Evolutionary conservation across 2,888 invertebrate genomes (phyloP).

Genomic region (Ornithoptera priamus): DNA sequence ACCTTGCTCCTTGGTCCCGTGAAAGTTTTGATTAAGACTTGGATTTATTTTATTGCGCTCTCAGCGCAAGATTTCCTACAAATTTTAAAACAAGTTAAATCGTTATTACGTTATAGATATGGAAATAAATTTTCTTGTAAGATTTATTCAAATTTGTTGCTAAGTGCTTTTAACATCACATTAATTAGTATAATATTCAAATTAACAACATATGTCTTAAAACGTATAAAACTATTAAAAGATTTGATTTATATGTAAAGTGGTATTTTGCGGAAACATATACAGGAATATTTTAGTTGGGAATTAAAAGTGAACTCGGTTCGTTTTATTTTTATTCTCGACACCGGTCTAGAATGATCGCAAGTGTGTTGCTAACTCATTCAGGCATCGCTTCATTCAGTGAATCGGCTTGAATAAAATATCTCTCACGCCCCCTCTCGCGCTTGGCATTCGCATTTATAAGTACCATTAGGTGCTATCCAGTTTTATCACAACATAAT

Average conservation of each 20-base stretch:
- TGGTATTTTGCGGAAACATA: neutral
- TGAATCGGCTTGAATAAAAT: conserved; percentile 31
- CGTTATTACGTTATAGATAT: neutral
- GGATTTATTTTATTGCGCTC: conserved; percentile 16
- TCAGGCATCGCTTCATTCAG: conserved; percentile 30
- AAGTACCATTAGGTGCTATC: conserved; percentile 36
- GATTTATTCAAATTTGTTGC: neutral
- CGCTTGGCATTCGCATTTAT: conserved; percentile 25
- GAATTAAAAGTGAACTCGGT: neutral
- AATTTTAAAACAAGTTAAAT: neutral
- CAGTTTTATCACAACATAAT: conserved; percentile 37
- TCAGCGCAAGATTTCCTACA: neutral
- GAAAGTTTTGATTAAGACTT: conserved; percentile 18
- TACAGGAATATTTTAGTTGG: too few species aligned
- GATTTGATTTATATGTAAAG: neutral
- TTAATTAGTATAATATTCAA: conserved; percentile 1
- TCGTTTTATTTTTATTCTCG: conserved; percentile 4
- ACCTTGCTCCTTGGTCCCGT: conserved; percentile 5
- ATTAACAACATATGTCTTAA: neutral
- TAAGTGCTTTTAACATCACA: neutral
- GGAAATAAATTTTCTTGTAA: neutral
- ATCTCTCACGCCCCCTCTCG: conserved; percentile 33
- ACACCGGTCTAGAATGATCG: conserved; percentile 19
- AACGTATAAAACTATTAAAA: neutral
- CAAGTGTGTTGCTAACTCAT: conserved; percentile 21